phyloP scores from a whole-genome alignment of 2,797 vertebrate species.

The Hypotaenidia philippensis region DNA sequence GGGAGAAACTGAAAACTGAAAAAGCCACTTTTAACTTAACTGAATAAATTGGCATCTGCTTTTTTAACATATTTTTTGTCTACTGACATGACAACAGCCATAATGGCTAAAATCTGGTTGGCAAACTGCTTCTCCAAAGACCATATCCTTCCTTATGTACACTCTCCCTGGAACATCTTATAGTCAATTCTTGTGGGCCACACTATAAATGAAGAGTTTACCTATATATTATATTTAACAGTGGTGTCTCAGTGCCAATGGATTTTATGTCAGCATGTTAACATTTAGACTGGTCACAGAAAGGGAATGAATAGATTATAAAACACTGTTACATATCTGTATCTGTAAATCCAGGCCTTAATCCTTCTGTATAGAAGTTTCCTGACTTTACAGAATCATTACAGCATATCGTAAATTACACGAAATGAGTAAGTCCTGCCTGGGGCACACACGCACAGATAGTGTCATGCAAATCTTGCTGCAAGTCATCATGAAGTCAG shows the following conservation, averaged over 20 bases:
- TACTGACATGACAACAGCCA: not conserved
- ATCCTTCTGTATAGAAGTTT: not conserved
- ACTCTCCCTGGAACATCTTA: not conserved
- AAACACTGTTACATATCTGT: not conserved
- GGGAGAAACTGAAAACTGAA: not conserved
- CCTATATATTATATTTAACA: not conserved
- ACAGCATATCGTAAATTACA: not conserved
- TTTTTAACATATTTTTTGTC: not conserved
- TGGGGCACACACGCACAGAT: not conserved
- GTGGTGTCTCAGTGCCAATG: not conserved
- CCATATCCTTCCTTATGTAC: not conserved
- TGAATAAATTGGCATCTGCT: not conserved
- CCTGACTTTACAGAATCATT: not conserved
- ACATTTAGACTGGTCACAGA: not conserved
- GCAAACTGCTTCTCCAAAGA: not conserved
- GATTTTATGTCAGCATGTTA: not conserved
- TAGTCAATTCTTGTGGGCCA: not conserved
- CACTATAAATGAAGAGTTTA: not conserved
- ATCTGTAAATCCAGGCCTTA: not conserved
- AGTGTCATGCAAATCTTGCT: not conserved
- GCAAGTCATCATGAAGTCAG: not conserved
- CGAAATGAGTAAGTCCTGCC: slow-evolving; percentile 3
- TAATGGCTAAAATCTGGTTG: not conserved
- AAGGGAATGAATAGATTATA: slow-evolving; percentile 21
- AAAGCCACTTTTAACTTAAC: not conserved